Base-by-base conservation (phyloP, 2,797 vertebrate genomes). In the Echeneis naucrates region DNA sequence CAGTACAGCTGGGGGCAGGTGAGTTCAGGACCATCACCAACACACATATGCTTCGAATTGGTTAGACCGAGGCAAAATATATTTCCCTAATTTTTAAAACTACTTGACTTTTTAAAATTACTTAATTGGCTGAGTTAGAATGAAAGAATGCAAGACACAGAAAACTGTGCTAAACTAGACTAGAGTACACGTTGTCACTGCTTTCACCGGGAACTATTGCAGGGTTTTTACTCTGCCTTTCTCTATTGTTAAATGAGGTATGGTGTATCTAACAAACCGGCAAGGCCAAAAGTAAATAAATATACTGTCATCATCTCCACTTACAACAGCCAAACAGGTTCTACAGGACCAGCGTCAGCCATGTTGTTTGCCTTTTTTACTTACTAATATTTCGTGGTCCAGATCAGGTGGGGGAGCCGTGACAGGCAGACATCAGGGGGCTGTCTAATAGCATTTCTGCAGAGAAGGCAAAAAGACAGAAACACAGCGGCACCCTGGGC, bases 261-360 rank as follows among this genome's bases (percentile, higher is more conserved):
- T n/a, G n/a, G n/a, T n/a, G n/a, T n/a, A 21, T 16, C 27, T 13
- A 32, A 56, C 32, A 37, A 19, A 12, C 1, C 8, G 38, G 11
- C 5, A 19, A 14, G 6, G 3, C 19, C 33, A 4, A 40, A 14
- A 54, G 19, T 4, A 33, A 57, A 42, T 17, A 60, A 59, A 50
- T 19, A 57, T 53, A 33, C 37, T 56, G 23, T 67, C 68, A 74
- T 74, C 52, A 64, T 78, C 72, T 79, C 68, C 65, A 72, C 44
- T 65, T 78, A 56, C 27, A 66, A 75, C 57, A 24, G 75, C n/a
- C 59, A 16, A 38, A 62, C 32, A 75, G 76, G 30, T 85, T 85
- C 75, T 89, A 84, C 87, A 79, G 84, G 66, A 78, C 69, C 84
- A 84, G 54, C 60, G 87, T 86, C 87, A 87, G 90, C 90, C 88